These are phyloP conservation scores for Oasisia sp. DNA, from an alignment of 2,888 invertebrate genomes.

Conservation along the genomic window DNA sequence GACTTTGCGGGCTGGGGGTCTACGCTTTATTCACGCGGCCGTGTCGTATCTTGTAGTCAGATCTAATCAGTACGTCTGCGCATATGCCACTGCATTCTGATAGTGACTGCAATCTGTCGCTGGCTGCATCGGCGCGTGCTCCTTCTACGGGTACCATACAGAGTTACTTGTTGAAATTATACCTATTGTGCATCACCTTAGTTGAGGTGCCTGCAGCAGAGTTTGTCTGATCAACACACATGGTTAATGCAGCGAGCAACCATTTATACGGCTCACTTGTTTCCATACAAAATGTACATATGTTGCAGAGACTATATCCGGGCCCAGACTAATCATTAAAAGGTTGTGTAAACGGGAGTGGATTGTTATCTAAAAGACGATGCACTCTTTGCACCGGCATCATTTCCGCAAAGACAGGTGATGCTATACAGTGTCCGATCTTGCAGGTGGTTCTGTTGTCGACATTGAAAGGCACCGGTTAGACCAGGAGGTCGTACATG, in stretches of 20 bases:
- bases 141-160: not conserved
- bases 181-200: not conserved
- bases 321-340: not conserved
- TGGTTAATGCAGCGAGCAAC: not conserved
- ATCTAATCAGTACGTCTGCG: not conserved
- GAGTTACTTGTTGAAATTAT: not conserved
- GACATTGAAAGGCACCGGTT: no score
- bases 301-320: not conserved
- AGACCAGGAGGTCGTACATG: no score
- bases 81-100: constrained; percentile 13
- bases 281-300: not conserved
- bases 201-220: not conserved
- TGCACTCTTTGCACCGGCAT: no score
- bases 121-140: not conserved
- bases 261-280: not conserved
- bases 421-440: no score
- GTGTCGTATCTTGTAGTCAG: constrained; percentile 4
- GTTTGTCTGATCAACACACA: not conserved
- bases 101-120: not conserved
- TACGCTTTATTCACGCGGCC: not conserved
- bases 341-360: no score
- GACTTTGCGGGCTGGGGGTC: not conserved
- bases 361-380: no score
- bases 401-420: no score
- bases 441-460: no score